Base-by-base conservation (phyloP, 1,140 invertebrate species). In the Orussus abietinus region DNA sequence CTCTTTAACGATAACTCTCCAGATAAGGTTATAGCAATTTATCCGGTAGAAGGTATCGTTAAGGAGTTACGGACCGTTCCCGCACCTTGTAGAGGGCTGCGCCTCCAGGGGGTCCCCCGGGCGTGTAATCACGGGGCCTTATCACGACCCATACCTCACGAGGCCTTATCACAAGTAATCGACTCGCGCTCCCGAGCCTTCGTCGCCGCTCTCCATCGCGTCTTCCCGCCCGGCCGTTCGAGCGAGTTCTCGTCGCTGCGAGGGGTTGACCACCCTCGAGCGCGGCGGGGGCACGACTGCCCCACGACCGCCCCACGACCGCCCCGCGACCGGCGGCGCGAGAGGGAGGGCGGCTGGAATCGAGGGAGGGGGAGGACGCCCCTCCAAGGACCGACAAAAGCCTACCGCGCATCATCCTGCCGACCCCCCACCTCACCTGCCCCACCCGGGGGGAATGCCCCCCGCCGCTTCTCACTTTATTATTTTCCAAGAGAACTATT, bases 241-340 rank as follows among this genome's bases (percentile, higher is more conserved):
- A 25, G 22, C 6, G 6, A 25, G n/a, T 7, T 25, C n/a, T 25
- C 3, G n/a, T 13, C 13, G 13, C 9, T 33, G 22, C 20, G 28
- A 12, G 22, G 34, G 40, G 53, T 51, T 55, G 42, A 51, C 57
- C 47, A 59, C 37, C 52, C 58, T 52, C 52, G 37, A 61, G 47
- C 62, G 56, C 59, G 57, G 51, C 61, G 53, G 53, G 57, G 51
- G 53, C 55, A 55, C 61, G 57, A 65, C 63, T 66, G 61, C 42
- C 57, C 52, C 48, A 52, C 55, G 55, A 42, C n/a, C 36, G 30
- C 13, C 5, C 37, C 12, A 13, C n/a, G 33, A 5, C 26, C 17
- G 20, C 37, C 31, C 41, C 32, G 29, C 33, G 37, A 35, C n/a
- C 32, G 22, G 32, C 44, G 26, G 28, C 44, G 33, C 22, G 35